phyloP scores from a whole-genome alignment of 2,797 vertebrate genomes.

The Xenops minutus region DNA sequence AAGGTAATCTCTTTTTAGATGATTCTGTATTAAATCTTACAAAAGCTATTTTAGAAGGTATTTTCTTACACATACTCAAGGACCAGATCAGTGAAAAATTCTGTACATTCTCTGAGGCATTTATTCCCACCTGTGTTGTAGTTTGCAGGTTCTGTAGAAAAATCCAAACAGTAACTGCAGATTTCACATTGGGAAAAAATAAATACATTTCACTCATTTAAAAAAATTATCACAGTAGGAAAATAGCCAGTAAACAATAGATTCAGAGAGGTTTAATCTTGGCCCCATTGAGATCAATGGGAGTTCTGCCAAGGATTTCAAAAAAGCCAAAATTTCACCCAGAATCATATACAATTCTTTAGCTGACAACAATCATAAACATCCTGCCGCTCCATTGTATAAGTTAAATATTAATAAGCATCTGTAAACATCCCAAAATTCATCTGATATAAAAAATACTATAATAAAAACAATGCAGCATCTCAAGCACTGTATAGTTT shows the following conservation, averaged over 20 bases:
- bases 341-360: conserved; percentile 24
- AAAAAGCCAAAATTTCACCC: conserved; percentile 48
- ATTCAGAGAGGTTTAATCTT: conserved; percentile 29
- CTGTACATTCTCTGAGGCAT: conserved; percentile 27
- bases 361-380: conserved; percentile 37
- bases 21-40: neutral
- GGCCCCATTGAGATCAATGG: conserved; percentile 33
- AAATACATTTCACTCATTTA: conserved; percentile 34
- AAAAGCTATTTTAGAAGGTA: conserved; percentile 26
- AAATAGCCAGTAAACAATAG: conserved; percentile 53
- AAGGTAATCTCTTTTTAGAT: neutral
- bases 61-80: neutral
- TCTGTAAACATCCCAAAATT: conserved; percentile 59
- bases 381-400: neutral
- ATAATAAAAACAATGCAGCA: conserved; percentile 57
- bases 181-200: conserved; percentile 60
- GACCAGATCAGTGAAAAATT: conserved; percentile 2
- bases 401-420: conserved; percentile 60
- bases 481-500: conserved; percentile 37
- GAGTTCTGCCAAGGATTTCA: conserved; percentile 44
- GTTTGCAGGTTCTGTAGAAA: conserved; percentile 31
- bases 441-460: conserved; percentile 52
- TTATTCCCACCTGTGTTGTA: neutral
- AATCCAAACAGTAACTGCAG: conserved; percentile 33
- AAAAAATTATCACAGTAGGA: conserved; percentile 58